Evolutionary conservation across 2,113 vertebrate genomes (phyloP), one percentile per base, ranked within the genome.

Genomic region (Tringa solitaria): DNA sequence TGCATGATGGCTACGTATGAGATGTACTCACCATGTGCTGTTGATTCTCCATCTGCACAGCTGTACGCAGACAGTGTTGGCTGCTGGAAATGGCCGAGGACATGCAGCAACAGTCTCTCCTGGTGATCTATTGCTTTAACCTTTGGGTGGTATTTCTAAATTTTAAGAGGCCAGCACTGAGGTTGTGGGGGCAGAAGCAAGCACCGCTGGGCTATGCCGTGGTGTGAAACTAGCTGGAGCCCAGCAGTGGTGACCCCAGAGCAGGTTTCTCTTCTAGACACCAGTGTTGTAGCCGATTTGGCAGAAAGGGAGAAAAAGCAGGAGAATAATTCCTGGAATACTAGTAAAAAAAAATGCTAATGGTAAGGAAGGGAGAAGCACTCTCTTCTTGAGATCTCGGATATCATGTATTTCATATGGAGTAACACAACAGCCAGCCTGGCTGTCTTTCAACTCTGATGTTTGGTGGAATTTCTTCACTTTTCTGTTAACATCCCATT

Each of bases 141-240:
- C 28, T 92, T 73, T 6, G 9, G 14, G 59, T 67, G 30, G 7
- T 76, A 28, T n/a, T 92, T 79, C 30, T 86, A n/a, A 43, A 59
- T 75, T 64, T 48, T 0, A 5, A 32, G n/a, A 69, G 59, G 43
- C 56, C 56, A 3, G 28, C 56, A 13, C 59, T 16, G 43, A 56
- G 53, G 67, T 24, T 67, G 20, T 33, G 19, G 48, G 53, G 53
- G 33, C 43, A 72, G 39, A 85, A 83, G 24, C 28, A 70, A 75
- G 24, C 1, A 4, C 18, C 27, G 27, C 27, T 2, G 2, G 26
- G 33, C n/a, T 81, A 13, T 0, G 0, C 39, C 2, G 1, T n/a
- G 56, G 23, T 69, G 10, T 74, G 56, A 51, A 57, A 54, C 65
- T 82, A 20, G 8, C n/a, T 68, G 53, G 57, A 35, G 17, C 22